A percentile compares a stretch with the other conserved stretches of the same genome.
Evolutionary conservation across 2,797 vertebrate species (phyloP).

Genomic region (Catostomus latipinnis): DNA sequence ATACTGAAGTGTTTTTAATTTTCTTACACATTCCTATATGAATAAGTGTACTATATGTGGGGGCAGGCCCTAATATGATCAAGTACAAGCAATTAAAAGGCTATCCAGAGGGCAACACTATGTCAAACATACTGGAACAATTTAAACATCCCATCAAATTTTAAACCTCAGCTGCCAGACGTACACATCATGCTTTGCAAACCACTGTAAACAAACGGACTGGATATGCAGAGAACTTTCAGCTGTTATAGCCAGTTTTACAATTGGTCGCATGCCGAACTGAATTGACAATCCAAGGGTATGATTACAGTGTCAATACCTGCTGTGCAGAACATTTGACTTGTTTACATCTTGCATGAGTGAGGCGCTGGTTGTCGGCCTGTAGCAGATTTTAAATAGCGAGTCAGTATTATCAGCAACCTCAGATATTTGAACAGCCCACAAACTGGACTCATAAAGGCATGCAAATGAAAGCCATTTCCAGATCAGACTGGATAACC

Average conservation of each 20-base stretch:
- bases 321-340: slow-evolving; percentile 50
- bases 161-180: slow-evolving; percentile 14
- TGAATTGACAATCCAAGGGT: slow-evolving; percentile 58
- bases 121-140: slow-evolving; percentile 30
- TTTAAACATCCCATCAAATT: slow-evolving; percentile 36
- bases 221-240: slow-evolving; percentile 20
- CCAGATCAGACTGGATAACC: slow-evolving; percentile 67
- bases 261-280: slow-evolving; percentile 50
- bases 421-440: slow-evolving; percentile 50
- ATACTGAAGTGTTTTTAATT: too few species aligned
- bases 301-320: slow-evolving; percentile 55
- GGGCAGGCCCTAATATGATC: too few species aligned
- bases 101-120: slow-evolving; percentile 8
- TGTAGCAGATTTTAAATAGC: slow-evolving; percentile 40
- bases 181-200: slow-evolving; percentile 40
- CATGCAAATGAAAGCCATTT: slow-evolving; percentile 48
- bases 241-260: slow-evolving; percentile 46
- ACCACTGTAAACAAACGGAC: slow-evolving; percentile 44
- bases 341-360: slow-evolving; percentile 58
- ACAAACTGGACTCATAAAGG: slow-evolving; percentile 41
- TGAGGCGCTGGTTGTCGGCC: slow-evolving; percentile 32
- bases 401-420: slow-evolving; percentile 30
- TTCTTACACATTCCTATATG: too few species aligned
- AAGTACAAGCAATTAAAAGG: slow-evolving; percentile 11
- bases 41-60: too few species aligned